Base-by-base conservation (phyloP, 2,113 vertebrate genomes). In the Bos indicus region DNA sequence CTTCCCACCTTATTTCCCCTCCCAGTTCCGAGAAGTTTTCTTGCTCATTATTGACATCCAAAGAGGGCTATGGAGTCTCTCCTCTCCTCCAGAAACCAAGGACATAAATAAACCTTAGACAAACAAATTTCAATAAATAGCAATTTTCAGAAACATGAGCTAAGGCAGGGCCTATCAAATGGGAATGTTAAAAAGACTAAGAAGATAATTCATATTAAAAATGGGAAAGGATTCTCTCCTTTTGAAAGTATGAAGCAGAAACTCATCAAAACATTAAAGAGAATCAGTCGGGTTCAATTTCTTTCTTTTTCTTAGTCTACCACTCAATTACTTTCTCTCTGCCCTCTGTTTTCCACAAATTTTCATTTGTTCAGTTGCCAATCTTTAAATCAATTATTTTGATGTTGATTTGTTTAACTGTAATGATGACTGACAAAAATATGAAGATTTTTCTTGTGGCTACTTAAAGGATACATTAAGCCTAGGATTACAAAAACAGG, bases 61-160 rank as follows among this genome's bases (percentile, higher is more conserved):
- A 30, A 64, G 10, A 88, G 60, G 26, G 77, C 25, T 82, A 43
- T 1, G 28, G 52, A 80, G 25, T 51, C 54, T 62, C 30, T 52
- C 11, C 43, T 88, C 81, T 87, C 90, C 64, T 96, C 94, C 62
- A 67, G 84, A 96, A 94, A 85, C 82, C 54, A 94, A 90, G 85
- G 88, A 82, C 48, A n/a, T 84, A 59, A 77, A 51, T 17, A 90
- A 81, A 62, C 80, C 90, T 74, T 43, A 78, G 67, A 40, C 26
- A 51, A 80, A 67, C 78, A 88, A 13, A 88, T 54, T 67, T 81
- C 51, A 94, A 78, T 57, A 56, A 59, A 56, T 80, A 95, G n/a
- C 4, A 48, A 48, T 60, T 81, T 77, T 77, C 59, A 48, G 60
- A 80, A 62, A 62, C 54, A 71, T 23, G 30, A 59, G n/a, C 88